Percentiles rank a stretch among this genome's conserved stretches.
Conservation (phyloP, 2,797 vertebrate species). For the Gymnothorax reevesii region DNA sequence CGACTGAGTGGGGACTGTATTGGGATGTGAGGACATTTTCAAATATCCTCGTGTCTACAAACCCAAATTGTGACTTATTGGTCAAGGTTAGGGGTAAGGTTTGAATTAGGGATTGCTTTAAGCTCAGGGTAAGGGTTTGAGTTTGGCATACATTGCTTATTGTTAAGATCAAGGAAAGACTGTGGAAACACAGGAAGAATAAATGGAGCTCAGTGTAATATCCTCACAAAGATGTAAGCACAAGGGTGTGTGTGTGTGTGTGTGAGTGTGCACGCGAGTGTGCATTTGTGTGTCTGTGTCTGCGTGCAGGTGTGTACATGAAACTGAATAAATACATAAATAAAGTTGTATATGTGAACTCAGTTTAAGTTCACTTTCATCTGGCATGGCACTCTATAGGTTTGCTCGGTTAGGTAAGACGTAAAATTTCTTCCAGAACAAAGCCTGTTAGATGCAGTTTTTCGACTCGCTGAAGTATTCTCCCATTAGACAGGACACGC, state of each 20-base stretch:
- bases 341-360: background rate
- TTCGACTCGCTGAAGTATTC: slow-evolving; percentile 49
- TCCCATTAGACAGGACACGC: slow-evolving; percentile 60
- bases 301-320: background rate
- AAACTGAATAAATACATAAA: background rate
- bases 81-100: no score
- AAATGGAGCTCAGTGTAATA: no score
- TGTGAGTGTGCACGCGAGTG: background rate
- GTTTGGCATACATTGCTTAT: no score
- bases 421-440: slow-evolving; percentile 49
- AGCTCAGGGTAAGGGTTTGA: no score
- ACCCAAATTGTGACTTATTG: no score
- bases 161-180: no score
- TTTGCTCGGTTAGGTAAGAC: background rate
- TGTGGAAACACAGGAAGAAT: no score
- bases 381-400: background rate
- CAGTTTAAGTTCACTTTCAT: background rate
- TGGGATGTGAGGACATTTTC: no score
- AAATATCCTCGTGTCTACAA: no score
- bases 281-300: background rate
- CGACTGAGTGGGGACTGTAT: no score
- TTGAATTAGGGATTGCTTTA: no score
- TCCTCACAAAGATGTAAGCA: no score
- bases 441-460: slow-evolving; percentile 39
- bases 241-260: background rate